phyloP scores from a whole-genome alignment of 2,888 invertebrate genomes.

The Caenorhabditis sp. region DNA sequence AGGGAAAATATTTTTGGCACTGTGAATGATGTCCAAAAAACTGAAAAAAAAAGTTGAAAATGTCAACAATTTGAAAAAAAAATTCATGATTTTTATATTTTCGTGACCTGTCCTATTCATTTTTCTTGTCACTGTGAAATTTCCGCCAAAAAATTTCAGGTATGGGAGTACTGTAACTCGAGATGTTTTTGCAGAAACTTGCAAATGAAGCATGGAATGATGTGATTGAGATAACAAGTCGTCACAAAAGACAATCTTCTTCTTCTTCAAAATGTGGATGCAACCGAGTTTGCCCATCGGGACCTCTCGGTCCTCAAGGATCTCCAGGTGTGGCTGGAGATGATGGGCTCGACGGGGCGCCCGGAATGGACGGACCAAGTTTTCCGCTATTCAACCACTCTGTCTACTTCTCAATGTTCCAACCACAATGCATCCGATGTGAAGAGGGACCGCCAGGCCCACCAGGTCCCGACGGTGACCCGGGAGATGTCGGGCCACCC shows the following conservation, averaged over 20 bases:
- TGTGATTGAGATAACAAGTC: conserved; percentile 26
- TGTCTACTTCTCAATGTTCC: conserved; percentile 15
- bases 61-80: no score
- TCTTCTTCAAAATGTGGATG: conserved; percentile 35
- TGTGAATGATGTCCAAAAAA: no score
- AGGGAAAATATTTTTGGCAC: no score
- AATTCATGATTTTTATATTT: no score
- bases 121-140: no score
- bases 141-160: no score
- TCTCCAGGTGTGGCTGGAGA: conserved; percentile 37
- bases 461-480: conserved; percentile 28
- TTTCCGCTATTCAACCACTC: conserved; percentile 33
- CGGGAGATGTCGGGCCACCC: conserved; percentile 23
- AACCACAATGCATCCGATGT: conserved; percentile 32
- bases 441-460: conserved; percentile 34
- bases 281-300: conserved; percentile 23
- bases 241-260: conserved; percentile 22
- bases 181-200: conserved; percentile 16
- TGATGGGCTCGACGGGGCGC: conserved; percentile 26
- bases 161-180: no score
- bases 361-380: conserved; percentile 31
- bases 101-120: no score
- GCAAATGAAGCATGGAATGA: conserved; percentile 40
- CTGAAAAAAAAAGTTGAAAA: no score
- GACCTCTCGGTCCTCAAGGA: conserved; percentile 32